Conservation (phyloP, 1,140 invertebrate genomes). For the Musca domestica region DNA sequence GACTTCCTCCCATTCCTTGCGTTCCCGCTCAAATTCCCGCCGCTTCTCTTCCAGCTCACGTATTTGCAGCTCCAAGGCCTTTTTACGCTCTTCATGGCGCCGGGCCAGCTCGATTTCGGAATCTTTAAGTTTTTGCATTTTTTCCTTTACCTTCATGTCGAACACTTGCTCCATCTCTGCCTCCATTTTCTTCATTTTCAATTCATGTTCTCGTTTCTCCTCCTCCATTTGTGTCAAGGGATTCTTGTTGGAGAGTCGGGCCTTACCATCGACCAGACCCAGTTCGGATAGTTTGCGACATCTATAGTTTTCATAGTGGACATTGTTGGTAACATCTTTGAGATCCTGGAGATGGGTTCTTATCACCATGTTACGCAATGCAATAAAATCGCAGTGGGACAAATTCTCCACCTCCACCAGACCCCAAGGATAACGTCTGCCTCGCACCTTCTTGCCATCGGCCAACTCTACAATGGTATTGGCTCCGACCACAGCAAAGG, state of each 20-base stretch:
- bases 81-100: slow-evolving; percentile 60
- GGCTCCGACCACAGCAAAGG: slow-evolving; percentile 98
- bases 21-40: slow-evolving; percentile 83
- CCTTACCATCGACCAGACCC: slow-evolving; percentile 76
- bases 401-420: slow-evolving; percentile 98
- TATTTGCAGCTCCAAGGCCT: slow-evolving; percentile 78
- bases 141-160: slow-evolving; percentile 85
- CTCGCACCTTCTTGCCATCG: slow-evolving; percentile 83
- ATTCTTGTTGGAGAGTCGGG: slow-evolving; percentile 88
- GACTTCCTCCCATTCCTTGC: slow-evolving; percentile 83
- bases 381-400: slow-evolving; percentile 98
- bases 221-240: slow-evolving; percentile 97
- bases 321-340: slow-evolving; percentile 92
- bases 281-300: slow-evolving; percentile 88
- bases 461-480: slow-evolving; percentile 85
- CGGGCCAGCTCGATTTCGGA: slow-evolving; percentile 78
- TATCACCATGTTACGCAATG: slow-evolving; percentile 95
- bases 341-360: slow-evolving; percentile 90
- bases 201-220: slow-evolving; percentile 92
- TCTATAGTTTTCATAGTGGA: slow-evolving; percentile 95
- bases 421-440: slow-evolving; percentile 97
- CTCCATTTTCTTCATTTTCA: slow-evolving; percentile 96
- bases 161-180: slow-evolving; percentile 90
- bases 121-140: slow-evolving; percentile 90
- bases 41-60: slow-evolving; percentile 88